These are phyloP conservation scores for Melitaea cinxia DNA, from an alignment of 1,140 invertebrate species.

Conservation along the genomic window DNA sequence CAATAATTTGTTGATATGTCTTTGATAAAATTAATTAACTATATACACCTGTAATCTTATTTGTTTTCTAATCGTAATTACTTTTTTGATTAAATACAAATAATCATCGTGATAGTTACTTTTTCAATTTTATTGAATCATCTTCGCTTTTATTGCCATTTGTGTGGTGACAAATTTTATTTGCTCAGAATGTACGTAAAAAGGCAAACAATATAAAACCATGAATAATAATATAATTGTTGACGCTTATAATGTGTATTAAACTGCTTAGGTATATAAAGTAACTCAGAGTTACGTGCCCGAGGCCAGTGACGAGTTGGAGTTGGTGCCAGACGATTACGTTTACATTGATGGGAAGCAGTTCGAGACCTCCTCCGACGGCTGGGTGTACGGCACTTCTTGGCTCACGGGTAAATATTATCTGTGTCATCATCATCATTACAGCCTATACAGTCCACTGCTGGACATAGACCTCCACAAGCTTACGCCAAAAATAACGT, in stretches of 20 bases:
- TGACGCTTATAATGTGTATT: conserved; percentile 16
- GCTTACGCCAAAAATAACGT: too few relatives aligned
- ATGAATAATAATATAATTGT: neutral
- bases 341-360: conserved; percentile 90
- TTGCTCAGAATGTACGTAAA: too few relatives aligned
- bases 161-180: too few relatives aligned
- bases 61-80: too few relatives aligned
- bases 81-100: too few relatives aligned
- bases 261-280: conserved; percentile 86
- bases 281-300: conserved; percentile 91
- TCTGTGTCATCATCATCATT: neutral
- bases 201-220: too few relatives aligned
- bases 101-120: too few relatives aligned
- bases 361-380: conserved; percentile 87
- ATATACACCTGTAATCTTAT: too few relatives aligned
- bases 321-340: conserved; percentile 92
- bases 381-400: conserved; percentile 93
- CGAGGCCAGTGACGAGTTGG: conserved; percentile 90
- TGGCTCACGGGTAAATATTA: conserved; percentile 86
- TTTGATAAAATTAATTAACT: neutral
- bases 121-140: too few relatives aligned
- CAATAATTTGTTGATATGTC: neutral
- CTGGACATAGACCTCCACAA: too few relatives aligned
- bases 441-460: too few relatives aligned
- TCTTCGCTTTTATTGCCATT: too few relatives aligned